Percentiles rank a stretch among this genome's conserved stretches.
These are phyloP conservation scores for Noctua comes DNA, from an alignment of 2,888 invertebrate genomes.

Conservation along the genomic window DNA sequence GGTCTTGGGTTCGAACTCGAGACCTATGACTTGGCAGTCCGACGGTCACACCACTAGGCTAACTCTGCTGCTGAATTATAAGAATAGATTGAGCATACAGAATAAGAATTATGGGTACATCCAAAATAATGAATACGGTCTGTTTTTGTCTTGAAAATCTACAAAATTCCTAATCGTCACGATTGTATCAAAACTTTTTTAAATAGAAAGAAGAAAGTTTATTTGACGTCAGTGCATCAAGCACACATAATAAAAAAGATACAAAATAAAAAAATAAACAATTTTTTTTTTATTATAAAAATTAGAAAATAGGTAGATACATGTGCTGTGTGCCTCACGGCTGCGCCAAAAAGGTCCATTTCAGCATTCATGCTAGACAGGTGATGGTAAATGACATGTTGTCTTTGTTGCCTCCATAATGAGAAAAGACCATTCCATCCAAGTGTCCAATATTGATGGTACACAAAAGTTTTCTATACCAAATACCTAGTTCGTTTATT, in stretches of 20 bases:
- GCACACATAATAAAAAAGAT: no score
- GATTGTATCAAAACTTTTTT: background rate
- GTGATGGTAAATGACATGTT: background rate
- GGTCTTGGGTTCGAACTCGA: background rate
- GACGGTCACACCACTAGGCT: background rate
- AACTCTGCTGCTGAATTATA: background rate
- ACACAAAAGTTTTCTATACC: background rate
- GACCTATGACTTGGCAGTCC: background rate
- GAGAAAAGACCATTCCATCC: background rate
- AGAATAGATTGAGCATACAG: background rate
- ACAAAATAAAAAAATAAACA: no score
- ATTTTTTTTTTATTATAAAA: no score
- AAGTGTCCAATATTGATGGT: background rate
- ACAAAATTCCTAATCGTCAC: background rate
- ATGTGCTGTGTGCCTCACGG: no score
- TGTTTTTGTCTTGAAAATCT: background rate
- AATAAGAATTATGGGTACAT: background rate
- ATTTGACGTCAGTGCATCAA: no score
- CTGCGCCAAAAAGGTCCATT: no score
- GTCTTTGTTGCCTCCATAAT: background rate
- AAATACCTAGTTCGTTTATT: constrained; percentile 11
- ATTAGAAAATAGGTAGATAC: no score
- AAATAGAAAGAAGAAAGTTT: no score
- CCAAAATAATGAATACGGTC: background rate
- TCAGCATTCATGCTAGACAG: no score